Base-by-base conservation (phyloP, 2,797 vertebrate genomes). In the Bovichtus variegatus region DNA sequence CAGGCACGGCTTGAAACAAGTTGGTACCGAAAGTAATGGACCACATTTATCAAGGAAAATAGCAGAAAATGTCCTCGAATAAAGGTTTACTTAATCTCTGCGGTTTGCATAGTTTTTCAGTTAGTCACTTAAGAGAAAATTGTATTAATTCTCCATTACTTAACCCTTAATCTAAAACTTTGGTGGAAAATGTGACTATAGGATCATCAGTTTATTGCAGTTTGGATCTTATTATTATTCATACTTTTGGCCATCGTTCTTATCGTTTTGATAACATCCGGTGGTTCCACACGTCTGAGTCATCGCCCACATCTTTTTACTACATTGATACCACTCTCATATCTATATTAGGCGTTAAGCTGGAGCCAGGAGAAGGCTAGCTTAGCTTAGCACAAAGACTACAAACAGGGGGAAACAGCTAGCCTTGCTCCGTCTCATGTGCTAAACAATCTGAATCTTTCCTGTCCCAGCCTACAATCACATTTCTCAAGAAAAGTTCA, bases 21-120 rank as follows among this genome's bases (percentile, higher is more conserved):
- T 55, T 76, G 46, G 44, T 47, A 44, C 21, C 29, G 7, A 74
- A 80, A 86, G 15, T 12, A 65, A n/a, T 9, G 5, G 21, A 53
- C 38, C 10, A 4, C 29, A 61, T 74, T 87, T 38, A 47, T 68
- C 0, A 74, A 23, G 23, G 7, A 50, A 67, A 23, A 74, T 18
- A 9, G 6, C n/a, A n/a, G 55, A 41, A 70, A 75, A 59, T 58
- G 18, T 66, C 13, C 21, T 10, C 29, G 36, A 36, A 50, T 41
- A 29, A 55, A 40, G 8, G 10, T 49, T 51, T 54, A 36, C 19
- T 27, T 40, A 12, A 47, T 57, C 41, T 81, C 16, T 19, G n/a
- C 34, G 5, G 43, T 11, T 44, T 49, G 9, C 69, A 19, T 46
- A 5, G 13, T 54, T 57, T 68, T 44, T 44, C 25, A 68, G 25